Evolutionary conservation across 1,140 invertebrate genomes (phyloP).

Genomic region (Sitophilus oryzae): DNA sequence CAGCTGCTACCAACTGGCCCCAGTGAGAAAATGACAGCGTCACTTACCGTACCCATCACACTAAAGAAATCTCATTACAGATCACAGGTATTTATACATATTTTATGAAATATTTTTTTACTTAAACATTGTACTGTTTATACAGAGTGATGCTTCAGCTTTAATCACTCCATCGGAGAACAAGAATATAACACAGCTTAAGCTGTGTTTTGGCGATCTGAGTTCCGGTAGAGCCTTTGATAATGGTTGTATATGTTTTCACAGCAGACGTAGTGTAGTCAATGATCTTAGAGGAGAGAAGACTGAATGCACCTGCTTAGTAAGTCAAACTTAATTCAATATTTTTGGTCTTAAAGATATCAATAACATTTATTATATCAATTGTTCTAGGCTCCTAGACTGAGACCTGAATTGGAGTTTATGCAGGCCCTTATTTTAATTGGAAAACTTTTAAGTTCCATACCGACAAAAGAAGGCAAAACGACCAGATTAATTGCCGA

Average conservation of each 20-base stretch:
- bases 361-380: no score
- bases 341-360: background rate
- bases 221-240: constrained; percentile 92
- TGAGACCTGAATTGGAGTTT: constrained; percentile 82
- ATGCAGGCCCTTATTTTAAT: constrained; percentile 81
- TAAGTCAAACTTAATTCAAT: constrained; percentile 43
- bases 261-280: constrained; percentile 60
- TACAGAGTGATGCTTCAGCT: constrained; percentile 31
- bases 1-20: constrained; percentile 33
- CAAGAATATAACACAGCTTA: constrained; percentile 62
- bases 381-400: constrained; percentile 63
- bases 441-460: constrained; percentile 80
- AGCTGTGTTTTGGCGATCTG: constrained; percentile 80
- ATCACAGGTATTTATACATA: constrained; percentile 47
- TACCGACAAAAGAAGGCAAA: constrained; percentile 92
- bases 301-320: constrained; percentile 68
- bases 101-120: background rate
- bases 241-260: constrained; percentile 84
- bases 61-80: constrained; percentile 63
- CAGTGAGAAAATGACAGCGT: constrained; percentile 45
- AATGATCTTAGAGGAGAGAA: constrained; percentile 67
- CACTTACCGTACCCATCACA: constrained; percentile 31
- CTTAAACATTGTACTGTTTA: background rate
- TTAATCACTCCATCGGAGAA: constrained; percentile 62
- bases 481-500: constrained; percentile 87